These are phyloP conservation scores for Triplophysa tibetana DNA, from an alignment of 2,113 vertebrate species.

Conservation along the genomic window DNA sequence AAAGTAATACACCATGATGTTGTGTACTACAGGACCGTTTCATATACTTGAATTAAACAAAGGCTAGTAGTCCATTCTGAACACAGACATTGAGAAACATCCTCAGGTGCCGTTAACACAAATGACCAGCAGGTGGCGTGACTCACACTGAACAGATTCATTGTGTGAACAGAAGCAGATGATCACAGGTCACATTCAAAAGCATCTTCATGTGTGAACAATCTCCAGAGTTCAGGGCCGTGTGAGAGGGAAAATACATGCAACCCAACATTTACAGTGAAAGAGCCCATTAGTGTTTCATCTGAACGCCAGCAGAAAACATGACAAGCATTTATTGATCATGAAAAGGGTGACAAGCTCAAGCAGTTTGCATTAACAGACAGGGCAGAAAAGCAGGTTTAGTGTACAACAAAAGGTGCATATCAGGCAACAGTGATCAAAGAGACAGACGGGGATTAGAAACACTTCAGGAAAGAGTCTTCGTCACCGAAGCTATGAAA, in stretches of 20 bases:
- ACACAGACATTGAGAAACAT: constrained; percentile 21
- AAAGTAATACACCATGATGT: too few species aligned
- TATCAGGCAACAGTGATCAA: constrained; percentile 44
- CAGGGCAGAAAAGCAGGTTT: constrained; percentile 52
- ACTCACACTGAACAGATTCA: neutral
- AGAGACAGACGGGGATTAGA: constrained; percentile 22
- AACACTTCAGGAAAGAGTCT: neutral
- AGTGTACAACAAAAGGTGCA: constrained; percentile 58
- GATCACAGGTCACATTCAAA: neutral
- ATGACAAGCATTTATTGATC: constrained; percentile 53
- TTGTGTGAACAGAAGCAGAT: constrained; percentile 35
- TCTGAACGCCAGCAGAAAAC: constrained; percentile 43
- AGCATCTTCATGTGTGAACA: constrained; percentile 32
- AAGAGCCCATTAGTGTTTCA: constrained; percentile 51
- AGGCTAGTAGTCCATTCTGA: neutral
- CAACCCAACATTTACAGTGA: constrained; percentile 33
- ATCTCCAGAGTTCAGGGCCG: neutral
- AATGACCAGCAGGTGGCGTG: constrained; percentile 3
- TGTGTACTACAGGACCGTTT: neutral
- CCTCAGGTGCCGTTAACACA: constrained; percentile 17
- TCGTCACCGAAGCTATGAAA: too few species aligned
- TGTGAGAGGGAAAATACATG: constrained; percentile 39
- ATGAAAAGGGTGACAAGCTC: constrained; percentile 76
- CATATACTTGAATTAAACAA: neutral
- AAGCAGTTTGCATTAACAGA: constrained; percentile 62